phyloP scores from a whole-genome alignment of 2,797 vertebrate species.

The Alosa sapidissima region DNA sequence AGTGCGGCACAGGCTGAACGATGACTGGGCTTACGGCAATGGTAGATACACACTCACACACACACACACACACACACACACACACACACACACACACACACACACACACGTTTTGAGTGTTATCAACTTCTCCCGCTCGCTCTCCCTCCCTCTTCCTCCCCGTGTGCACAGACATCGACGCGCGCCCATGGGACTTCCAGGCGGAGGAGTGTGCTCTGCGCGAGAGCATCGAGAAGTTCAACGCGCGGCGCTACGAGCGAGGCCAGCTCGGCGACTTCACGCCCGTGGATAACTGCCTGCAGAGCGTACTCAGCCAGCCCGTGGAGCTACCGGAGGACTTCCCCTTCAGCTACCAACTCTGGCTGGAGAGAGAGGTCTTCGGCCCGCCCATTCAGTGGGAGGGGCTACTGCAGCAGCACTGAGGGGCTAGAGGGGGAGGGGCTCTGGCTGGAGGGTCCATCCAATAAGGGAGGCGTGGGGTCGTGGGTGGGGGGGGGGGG shows the following conservation, averaged over 20 bases:
- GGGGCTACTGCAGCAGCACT: constrained; percentile 82
- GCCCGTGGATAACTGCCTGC: constrained; percentile 95
- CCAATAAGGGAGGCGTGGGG: too few species aligned
- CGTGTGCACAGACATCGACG: constrained; percentile 84
- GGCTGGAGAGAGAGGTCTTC: constrained; percentile 96
- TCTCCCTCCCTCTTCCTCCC: too few species aligned
- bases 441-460: not conserved
- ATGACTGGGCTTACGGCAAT: not conserved
- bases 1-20: not conserved
- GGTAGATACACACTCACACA: constrained; percentile 40
- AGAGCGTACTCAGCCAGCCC: constrained; percentile 91
- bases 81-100: constrained; percentile 5
- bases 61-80: constrained; percentile 48
- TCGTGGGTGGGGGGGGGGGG: not conserved
- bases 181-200: constrained; percentile 96
- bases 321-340: constrained; percentile 92
- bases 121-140: too few species aligned
- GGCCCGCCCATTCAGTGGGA: constrained; percentile 96
- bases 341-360: constrained; percentile 92
- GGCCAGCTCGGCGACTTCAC: constrained; percentile 83
- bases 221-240: constrained; percentile 93
- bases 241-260: constrained; percentile 87
- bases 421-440: constrained; percentile 34
- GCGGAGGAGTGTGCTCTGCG: constrained; percentile 93
- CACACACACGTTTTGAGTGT: not conserved